Conservation (phyloP, 2,888 invertebrate species). For the Aspidiotus destructor region DNA sequence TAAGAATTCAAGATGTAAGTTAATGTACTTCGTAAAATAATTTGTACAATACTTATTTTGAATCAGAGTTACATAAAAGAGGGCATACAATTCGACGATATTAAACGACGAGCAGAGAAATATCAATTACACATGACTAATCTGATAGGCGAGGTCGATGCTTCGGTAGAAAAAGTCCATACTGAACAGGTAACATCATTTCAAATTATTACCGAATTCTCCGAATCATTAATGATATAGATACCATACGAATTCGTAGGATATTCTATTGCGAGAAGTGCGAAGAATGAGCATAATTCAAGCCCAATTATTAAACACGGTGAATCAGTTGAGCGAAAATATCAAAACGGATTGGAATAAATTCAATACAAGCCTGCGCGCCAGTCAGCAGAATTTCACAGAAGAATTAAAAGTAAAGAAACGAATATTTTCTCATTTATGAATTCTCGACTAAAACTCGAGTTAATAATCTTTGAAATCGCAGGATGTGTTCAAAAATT, state of each 20-base stretch:
- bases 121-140: background rate
- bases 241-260: no score
- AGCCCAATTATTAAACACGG: no score
- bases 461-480: background rate
- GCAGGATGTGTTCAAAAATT: background rate
- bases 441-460: background rate
- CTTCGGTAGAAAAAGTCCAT: background rate
- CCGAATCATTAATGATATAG: no score
- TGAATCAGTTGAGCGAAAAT: no score
- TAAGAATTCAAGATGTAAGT: background rate
- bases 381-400: no score
- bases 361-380: no score
- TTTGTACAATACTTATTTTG: background rate
- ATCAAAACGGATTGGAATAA: no score
- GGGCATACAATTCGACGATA: background rate
- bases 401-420: no score
- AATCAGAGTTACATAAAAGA: conserved; percentile 6
- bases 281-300: no score
- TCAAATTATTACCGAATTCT: no score
- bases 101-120: background rate
- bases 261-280: no score
- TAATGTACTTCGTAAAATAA: no score
- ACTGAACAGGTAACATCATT: background rate
- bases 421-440: background rate
- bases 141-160: background rate